Conservation (phyloP, 2,797 vertebrate species). For the Peromyscus aztecus region DNA sequence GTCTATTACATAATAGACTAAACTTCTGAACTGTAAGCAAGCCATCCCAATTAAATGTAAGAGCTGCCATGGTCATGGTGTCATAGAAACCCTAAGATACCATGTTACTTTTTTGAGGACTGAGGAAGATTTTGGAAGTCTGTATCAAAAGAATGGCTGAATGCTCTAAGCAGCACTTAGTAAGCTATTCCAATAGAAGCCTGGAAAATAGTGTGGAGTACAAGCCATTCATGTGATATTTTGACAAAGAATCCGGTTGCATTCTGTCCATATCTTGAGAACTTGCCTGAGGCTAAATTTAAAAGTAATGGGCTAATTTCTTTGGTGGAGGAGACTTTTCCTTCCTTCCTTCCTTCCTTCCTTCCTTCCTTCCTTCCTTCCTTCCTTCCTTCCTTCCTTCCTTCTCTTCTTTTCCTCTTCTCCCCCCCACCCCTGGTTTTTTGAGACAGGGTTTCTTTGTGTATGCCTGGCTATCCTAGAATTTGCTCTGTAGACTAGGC, state of each 20-base stretch:
- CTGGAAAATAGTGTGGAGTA: background rate
- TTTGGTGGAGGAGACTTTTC: background rate
- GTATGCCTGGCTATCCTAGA: background rate
- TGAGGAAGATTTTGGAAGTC: background rate
- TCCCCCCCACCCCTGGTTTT: fast-evolving
- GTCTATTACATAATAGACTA: background rate
- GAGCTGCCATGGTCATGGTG: background rate
- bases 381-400: fast-evolving
- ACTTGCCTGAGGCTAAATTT: background rate
- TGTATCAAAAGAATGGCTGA: background rate
- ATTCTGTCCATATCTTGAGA: background rate
- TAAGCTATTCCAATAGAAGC: background rate
- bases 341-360: too few relatives aligned
- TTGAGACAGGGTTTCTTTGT: background rate
- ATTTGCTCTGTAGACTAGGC: background rate
- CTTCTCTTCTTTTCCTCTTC: fast-evolving
- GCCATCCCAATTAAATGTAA: background rate
- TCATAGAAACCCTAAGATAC: background rate
- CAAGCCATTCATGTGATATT: background rate
- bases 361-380: too few relatives aligned
- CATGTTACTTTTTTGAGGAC: background rate
- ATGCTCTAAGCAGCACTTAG: background rate
- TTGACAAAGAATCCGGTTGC: background rate
- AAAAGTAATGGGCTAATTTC: background rate
- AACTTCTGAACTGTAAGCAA: background rate